Evolutionary conservation across 2,113 vertebrate species (phyloP), one percentile per base, ranked within the genome.

Genomic region (Gavialis gangeticus): DNA sequence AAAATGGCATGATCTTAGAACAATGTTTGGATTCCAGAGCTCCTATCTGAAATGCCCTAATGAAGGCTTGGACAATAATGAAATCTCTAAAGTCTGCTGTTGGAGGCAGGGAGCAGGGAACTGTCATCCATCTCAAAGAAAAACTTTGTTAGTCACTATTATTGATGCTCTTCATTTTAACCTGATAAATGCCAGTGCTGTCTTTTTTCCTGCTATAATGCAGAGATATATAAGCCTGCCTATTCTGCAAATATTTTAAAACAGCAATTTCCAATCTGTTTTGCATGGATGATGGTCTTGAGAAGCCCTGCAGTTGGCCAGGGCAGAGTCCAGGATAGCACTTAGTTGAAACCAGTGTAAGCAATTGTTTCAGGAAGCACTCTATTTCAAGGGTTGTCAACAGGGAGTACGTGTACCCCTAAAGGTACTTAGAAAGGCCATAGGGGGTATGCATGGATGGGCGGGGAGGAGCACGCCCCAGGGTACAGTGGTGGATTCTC

Each of bases 141-240:
- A 92, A 83, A 16, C 13, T 27, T 10, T 76, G 56, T 80, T 46
- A 89, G 85, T 82, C 24, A 14, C 54, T 90, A 67, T 89, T 92
- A 90, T 79, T 87, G 85, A 79, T 88, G 71, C 2, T 90, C 34
- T 18, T 18, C 85, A 28, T 27, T 84, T 88, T 88, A 82, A 87
- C 93, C 79, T 90, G 90, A 76, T 24, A 82, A 92, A 85, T 19
- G 62, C 82, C 75, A 76, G 73, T 82, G 89, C 76, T 83, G 56
- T 62, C 79, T 4, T 90, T 84, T 95, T 90, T 89, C 82, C 80
- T 71, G 54, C 59, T 87, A 21, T 63, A 88, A 85, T 93, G 82
- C 93, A 79, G n/a, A 5, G 10, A 87, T 67, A 83, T 82, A 79
- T 28, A 93, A 63, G 46, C 8, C 9, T 46, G 46, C 54, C 63